phyloP scores from a whole-genome alignment of 2,797 vertebrate genomes.

The Diplodus puntazzo region DNA sequence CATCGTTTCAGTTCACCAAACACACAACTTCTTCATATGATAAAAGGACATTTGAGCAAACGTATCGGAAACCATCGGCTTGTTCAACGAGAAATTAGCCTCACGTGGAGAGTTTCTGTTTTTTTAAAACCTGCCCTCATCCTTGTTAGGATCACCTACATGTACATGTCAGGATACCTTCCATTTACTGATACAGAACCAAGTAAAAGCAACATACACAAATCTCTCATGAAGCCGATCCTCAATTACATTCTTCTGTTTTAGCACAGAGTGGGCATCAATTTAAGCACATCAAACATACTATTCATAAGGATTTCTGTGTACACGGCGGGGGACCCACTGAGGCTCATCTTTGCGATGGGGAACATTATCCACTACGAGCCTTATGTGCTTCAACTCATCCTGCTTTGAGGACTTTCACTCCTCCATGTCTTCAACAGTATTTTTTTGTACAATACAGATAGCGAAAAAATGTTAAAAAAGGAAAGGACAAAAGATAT shows the following conservation, averaged over 20 bases:
- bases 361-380: not conserved
- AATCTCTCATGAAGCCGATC: slow-evolving; percentile 18
- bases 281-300: not conserved
- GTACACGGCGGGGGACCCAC: not conserved
- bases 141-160: slow-evolving; percentile 2
- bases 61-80: slow-evolving; percentile 9
- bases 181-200: slow-evolving; percentile 11
- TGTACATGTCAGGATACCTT: not conserved
- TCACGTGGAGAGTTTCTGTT: slow-evolving; percentile 1
- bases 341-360: not conserved
- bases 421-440: slow-evolving; percentile 1
- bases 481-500: slow-evolving; percentile 12
- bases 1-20: slow-evolving; percentile 26
- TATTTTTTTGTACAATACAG: slow-evolving; percentile 7
- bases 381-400: not conserved
- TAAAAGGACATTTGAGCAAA: slow-evolving; percentile 22
- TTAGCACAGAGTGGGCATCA: not conserved
- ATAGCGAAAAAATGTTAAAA: not conserved
- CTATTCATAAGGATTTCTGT: not conserved
- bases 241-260: slow-evolving; percentile 24
- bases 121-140: slow-evolving; percentile 27
- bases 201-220: slow-evolving; percentile 13
- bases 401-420: not conserved
- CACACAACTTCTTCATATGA: slow-evolving; percentile 37
- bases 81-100: slow-evolving; percentile 28